Evolutionary conservation across 2,888 invertebrate genomes (phyloP), one percentile per base, ranked within the genome.

Genomic region (Caenorhabditis macrosperma): DNA sequence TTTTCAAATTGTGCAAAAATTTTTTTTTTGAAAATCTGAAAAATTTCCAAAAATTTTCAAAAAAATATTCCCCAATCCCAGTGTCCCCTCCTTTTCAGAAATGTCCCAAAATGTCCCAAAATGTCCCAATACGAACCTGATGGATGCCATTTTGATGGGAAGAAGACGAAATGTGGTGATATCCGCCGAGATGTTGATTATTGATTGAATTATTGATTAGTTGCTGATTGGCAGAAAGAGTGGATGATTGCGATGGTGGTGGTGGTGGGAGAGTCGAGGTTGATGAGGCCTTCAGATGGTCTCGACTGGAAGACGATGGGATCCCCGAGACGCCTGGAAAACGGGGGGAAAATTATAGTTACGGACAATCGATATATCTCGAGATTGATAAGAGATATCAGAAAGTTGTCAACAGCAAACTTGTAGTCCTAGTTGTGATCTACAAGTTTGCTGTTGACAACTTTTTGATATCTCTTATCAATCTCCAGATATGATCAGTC

Each of bases 321-420:
- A 78, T 66, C 20, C 78, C 78, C 7, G 72, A 72, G 1, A 78
- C 78, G 30, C 77, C 77, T 50, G 60, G 41, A 48, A 74, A 5
- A 41, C 7, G 10, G n/a, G n/a, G n/a, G n/a, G 12, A 50, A 50
- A 35, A 22, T 50, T 17, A 17, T 15, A 35, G 33, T n/a, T n/a
- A n/a, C n/a, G n/a, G n/a, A n/a, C n/a, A n/a, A n/a, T n/a, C n/a
- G n/a, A n/a, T n/a, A n/a, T n/a, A n/a, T n/a, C n/a, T n/a, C n/a
- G n/a, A n/a, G n/a, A n/a, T n/a, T n/a, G n/a, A n/a, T n/a, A n/a
- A n/a, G n/a, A n/a, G n/a, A n/a, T n/a, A 20, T 26, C 1, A 24
- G 9, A n/a, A 52, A 17, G 22, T 24, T 24, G n/a, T 38, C 6
- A 22, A 22, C 17, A 38, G 12, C 1, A 59, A 44, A 44, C 24